Evolutionary conservation across 2,113 vertebrate genomes (phyloP).

Genomic region (Podilymbus podiceps): DNA sequence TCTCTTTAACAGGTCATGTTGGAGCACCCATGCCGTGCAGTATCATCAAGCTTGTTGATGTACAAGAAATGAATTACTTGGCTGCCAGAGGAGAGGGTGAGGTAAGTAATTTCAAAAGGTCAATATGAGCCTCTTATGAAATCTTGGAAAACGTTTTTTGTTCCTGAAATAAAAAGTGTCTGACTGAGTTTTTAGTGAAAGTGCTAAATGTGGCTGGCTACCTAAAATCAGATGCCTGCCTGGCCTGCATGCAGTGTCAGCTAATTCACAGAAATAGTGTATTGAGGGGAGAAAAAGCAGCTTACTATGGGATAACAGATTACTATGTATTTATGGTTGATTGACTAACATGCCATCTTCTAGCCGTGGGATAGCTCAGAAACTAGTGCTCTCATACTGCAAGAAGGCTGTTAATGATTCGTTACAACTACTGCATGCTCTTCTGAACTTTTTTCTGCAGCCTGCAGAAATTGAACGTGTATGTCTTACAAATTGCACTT

Average conservation of each 20-base stretch:
- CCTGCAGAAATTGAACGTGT: not conserved
- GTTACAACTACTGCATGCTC: not conserved
- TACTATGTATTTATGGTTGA: not conserved
- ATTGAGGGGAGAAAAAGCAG: not conserved
- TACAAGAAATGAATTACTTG: constrained; percentile 94
- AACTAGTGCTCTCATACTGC: not conserved
- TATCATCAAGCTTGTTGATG: constrained; percentile 88
- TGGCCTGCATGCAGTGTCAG: not conserved
- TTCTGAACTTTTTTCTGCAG: not conserved
- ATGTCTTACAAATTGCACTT: not conserved
- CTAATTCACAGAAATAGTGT: not conserved
- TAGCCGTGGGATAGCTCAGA: not conserved
- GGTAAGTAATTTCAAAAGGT: constrained; percentile 74
- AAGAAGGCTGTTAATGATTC: not conserved
- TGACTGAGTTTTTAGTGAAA: not conserved
- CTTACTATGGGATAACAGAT: not conserved
- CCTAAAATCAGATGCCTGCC: not conserved
- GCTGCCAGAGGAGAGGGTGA: constrained; percentile 92
- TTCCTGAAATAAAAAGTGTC: not conserved
- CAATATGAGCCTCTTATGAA: not conserved
- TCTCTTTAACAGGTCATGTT: constrained; percentile 83
- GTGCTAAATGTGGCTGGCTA: not conserved
- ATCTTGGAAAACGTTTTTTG: not conserved
- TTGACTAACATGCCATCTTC: not conserved
- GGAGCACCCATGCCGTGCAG: constrained; percentile 93